phyloP scores from a whole-genome alignment of 1,140 invertebrate species.

The Apis cerana region DNA sequence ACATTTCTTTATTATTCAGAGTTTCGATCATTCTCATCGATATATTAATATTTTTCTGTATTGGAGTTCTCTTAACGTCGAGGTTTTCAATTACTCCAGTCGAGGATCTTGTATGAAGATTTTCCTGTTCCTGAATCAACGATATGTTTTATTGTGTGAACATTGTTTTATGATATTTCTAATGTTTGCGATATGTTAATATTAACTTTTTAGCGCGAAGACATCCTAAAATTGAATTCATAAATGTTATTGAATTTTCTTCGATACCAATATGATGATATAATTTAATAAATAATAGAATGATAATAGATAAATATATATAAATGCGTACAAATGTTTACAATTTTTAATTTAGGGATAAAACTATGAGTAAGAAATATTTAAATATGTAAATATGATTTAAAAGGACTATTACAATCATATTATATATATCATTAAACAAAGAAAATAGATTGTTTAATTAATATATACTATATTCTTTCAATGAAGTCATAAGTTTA shows the following conservation, averaged over 20 bases:
- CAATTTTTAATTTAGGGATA: no score
- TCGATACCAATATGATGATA: no score
- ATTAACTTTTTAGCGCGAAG: no score
- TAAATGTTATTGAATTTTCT: no score
- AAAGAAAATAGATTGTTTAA: no score
- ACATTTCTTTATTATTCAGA: conserved; percentile 24
- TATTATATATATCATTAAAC: neutral
- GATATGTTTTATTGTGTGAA: neutral
- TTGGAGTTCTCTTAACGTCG: neutral
- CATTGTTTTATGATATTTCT: neutral
- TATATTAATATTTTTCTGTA: neutral
- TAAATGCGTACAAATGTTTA: neutral
- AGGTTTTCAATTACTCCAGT: conserved; percentile 25
- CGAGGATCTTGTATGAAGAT: conserved; percentile 27
- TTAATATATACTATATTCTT: neutral
- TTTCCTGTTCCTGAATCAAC: conserved; percentile 16
- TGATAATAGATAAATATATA: neutral
- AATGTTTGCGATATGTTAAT: no score
- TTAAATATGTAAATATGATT: neutral
- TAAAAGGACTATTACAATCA: neutral
- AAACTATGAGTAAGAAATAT: no score
- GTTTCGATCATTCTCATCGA: conserved; percentile 22
- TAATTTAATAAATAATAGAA: neutral
- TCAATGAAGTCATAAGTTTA: neutral
- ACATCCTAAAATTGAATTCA: no score